Base-by-base conservation (phyloP, 2,888 invertebrate species). In the Eupithecia tripunctaria region DNA sequence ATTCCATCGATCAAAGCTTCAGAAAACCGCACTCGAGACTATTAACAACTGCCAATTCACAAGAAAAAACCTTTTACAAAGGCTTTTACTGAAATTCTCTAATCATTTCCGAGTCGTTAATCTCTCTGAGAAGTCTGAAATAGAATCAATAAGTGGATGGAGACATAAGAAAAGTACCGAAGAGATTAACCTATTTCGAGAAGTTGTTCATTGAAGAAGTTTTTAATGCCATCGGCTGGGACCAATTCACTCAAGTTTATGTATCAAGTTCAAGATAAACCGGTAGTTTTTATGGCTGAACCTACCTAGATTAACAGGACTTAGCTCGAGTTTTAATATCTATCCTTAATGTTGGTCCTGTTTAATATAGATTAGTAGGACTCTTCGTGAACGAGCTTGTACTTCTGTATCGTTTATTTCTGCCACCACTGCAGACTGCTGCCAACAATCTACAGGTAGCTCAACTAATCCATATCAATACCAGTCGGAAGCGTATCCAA, bases 241-340 rank as follows among this genome's bases (percentile, higher is more conserved):
- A 72, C n/a, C 73, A 72, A 74, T 76, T 73, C 75, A 67, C 66
- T 69, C 38, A 75, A 73, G 56, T 78, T 78, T 75, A 75, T 76
- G 67, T 59, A n/a, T 6, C 59, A 72, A 70, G 70, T 70, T 70
- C 68, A 64, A 21, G 64, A 64, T 21, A 21, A 15, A 21, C n/a
- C 21, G 38, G 21, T 36, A 64, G 38, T 38, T 64, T 64, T 64
- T 64, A 64, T 64, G 25, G 36, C 14, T 63, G 15, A 36, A 38
- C 36, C 64, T 60, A 60, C 15, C 29, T 60, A 8, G 27, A 60
- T 59, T 59, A 60, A 29, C 29, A 60, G 29, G 29, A 60, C 29
- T 18, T 21, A 3, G 56, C 60, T 29, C 29, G 29, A 60, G 21
- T 29, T 60, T 29, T 60, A 60, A 14, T 60, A 60, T 29, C 10